phyloP scores from a whole-genome alignment of 2,888 invertebrate genomes.

The Athalia rosae region DNA sequence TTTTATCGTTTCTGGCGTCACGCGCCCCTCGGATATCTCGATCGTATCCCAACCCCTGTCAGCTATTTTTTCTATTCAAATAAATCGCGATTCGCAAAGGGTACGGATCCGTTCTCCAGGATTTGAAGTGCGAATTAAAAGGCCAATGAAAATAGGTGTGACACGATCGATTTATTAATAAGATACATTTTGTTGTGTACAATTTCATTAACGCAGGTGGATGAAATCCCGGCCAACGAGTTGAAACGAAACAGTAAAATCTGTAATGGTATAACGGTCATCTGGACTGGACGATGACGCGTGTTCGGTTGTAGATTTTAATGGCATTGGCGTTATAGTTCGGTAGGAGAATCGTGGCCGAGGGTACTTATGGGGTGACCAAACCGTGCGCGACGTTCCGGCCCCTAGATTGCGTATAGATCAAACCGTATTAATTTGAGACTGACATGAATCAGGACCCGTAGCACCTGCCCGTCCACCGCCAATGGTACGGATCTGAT shows the following conservation, averaged over 20 bases:
- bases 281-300: not conserved
- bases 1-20: not conserved
- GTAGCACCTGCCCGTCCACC: slow-evolving; percentile 43
- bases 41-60: no score
- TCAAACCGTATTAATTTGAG: slow-evolving; percentile 33
- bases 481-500: slow-evolving; percentile 42
- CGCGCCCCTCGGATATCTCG: not conserved
- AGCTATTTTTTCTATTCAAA: no score
- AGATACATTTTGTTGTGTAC: no score
- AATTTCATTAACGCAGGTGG: no score
- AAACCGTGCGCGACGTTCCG: not conserved
- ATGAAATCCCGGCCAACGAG: not conserved
- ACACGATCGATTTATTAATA: no score
- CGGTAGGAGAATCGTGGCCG: not conserved
- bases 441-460: slow-evolving; percentile 46
- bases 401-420: slow-evolving; percentile 15
- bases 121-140: no score
- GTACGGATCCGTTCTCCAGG: no score
- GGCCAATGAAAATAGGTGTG: no score
- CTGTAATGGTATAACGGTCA: slow-evolving; percentile 12
- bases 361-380: not conserved
- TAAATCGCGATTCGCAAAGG: no score
- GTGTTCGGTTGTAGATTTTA: slow-evolving; percentile 32
- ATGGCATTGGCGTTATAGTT: not conserved
- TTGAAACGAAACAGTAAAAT: not conserved